Percentiles rank a stretch among this genome's conserved stretches.
phyloP scores from a whole-genome alignment of 2,888 invertebrate species.

The Aspidiotus rigidus region DNA sequence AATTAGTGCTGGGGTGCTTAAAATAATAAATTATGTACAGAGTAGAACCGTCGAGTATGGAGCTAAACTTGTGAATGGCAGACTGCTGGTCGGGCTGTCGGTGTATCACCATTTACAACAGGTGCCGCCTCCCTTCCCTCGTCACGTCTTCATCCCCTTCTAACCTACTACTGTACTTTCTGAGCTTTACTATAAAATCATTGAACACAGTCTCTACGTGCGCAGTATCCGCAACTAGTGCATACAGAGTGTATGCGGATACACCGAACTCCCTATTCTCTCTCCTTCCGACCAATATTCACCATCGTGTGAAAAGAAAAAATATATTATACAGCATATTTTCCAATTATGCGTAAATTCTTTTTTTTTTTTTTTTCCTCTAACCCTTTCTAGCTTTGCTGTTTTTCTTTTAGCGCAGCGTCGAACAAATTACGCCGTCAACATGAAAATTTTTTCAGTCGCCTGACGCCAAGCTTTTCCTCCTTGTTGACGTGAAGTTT shows the following conservation, averaged over 20 bases:
- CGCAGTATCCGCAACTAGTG: slow-evolving; percentile 32
- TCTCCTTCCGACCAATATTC: not conserved
- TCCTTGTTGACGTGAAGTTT: no score
- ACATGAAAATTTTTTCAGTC: no score
- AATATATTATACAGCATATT: no score
- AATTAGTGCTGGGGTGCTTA: slow-evolving; percentile 12
- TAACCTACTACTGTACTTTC: slow-evolving; percentile 10
- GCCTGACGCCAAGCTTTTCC: no score
- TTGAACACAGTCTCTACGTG: slow-evolving; percentile 23
- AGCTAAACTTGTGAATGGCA: slow-evolving; percentile 30
- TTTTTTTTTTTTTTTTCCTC: no score
- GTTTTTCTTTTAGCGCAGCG: no score
- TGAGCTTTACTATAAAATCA: slow-evolving; percentile 23
- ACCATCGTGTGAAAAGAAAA: no score
- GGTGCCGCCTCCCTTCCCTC: slow-evolving; percentile 27
- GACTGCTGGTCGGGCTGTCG: slow-evolving; percentile 30
- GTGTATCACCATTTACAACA: slow-evolving; percentile 26
- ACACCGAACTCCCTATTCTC: not conserved
- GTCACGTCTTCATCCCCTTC: slow-evolving; percentile 10
- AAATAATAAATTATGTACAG: slow-evolving; percentile 24
- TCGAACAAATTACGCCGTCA: no score
- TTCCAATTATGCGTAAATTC: no score
- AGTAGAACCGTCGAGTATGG: slow-evolving; percentile 24
- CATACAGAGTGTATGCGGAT: slow-evolving; percentile 7
- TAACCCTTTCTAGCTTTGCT: no score